Percentiles rank a stretch among this genome's conserved stretches.
Conservation (phyloP, 2,888 invertebrate genomes). For the Leptopilina syphax region DNA sequence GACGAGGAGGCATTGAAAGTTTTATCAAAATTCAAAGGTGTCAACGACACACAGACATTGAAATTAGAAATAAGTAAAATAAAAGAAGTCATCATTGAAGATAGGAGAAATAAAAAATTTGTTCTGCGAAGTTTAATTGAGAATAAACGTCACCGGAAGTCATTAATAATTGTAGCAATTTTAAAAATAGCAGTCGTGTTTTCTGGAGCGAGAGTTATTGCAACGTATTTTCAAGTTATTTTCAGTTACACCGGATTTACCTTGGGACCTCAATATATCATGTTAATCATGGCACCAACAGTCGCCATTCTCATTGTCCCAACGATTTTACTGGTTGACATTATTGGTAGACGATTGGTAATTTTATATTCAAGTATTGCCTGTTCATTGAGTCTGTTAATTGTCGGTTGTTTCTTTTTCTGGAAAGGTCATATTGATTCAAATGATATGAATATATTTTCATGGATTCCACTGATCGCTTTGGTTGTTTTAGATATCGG, state of each 20-base stretch:
- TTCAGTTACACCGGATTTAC: constrained; percentile 79
- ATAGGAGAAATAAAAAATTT: not conserved
- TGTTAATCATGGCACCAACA: constrained; percentile 79
- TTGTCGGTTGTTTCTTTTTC: constrained; percentile 80
- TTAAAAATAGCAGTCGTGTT: constrained; percentile 82
- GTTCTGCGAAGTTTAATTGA: constrained; percentile 74
- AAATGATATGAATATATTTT: constrained; percentile 77
- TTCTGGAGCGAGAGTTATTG: constrained; percentile 81
- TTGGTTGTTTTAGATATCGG: constrained; percentile 82
- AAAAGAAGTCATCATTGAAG: constrained; percentile 77
- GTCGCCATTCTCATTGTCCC: constrained; percentile 80
- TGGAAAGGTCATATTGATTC: constrained; percentile 77
- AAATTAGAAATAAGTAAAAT: constrained; percentile 79
- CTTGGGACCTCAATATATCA: constrained; percentile 78
- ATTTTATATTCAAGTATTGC: constrained; percentile 78
- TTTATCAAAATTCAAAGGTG: constrained; percentile 79
- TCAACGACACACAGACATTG: constrained; percentile 77
- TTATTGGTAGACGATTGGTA: constrained; percentile 81
- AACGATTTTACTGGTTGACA: constrained; percentile 81
- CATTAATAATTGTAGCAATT: constrained; percentile 80
- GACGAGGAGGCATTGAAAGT: constrained; percentile 79
- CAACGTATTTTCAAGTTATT: constrained; percentile 81
- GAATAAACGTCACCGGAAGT: constrained; percentile 79
- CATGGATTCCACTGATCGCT: constrained; percentile 80
- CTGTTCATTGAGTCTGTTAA: constrained; percentile 78